A percentile compares a stretch with the other conserved stretches of the same genome.
Conservation (phyloP, 2,888 invertebrate species). For the Embidobia sp. region DNA sequence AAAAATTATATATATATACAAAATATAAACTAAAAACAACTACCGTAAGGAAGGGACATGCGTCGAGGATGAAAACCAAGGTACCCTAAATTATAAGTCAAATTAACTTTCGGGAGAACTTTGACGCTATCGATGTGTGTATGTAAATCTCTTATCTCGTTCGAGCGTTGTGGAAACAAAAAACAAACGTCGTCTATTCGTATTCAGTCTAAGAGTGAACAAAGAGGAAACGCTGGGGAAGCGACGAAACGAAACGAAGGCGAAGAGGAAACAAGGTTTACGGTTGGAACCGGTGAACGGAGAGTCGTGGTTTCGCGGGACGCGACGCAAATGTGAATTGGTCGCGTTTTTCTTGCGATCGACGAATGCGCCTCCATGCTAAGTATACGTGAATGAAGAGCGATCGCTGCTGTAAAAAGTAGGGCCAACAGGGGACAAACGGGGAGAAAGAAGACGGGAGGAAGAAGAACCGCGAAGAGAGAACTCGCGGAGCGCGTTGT, state of each 20-base stretch:
- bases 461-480: slow-evolving; percentile 1
- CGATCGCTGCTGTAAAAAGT: background rate
- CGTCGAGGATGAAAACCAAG: slow-evolving; percentile 53
- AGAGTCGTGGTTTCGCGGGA: slow-evolving; percentile 7
- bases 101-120: slow-evolving; percentile 60
- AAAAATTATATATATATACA: slow-evolving; percentile 40
- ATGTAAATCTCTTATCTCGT: slow-evolving; percentile 64
- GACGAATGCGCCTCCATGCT: slow-evolving; percentile 38
- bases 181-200: slow-evolving; percentile 48
- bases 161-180: slow-evolving; percentile 60
- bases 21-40: slow-evolving; percentile 44
- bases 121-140: slow-evolving; percentile 64
- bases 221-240: too few relatives aligned
- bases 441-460: background rate
- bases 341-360: slow-evolving; percentile 42
- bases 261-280: too few relatives aligned
- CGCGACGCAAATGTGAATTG: slow-evolving; percentile 12
- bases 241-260: slow-evolving; percentile 8
- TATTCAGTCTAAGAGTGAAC: slow-evolving; percentile 46
- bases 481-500: slow-evolving; percentile 20
- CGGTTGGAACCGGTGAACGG: slow-evolving; percentile 7
- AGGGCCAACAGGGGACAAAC: background rate
- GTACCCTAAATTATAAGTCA: slow-evolving; percentile 55
- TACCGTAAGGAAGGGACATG: slow-evolving; percentile 41
- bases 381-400: slow-evolving; percentile 6